Percentiles rank a stretch among this genome's conserved stretches.
These are phyloP conservation scores for Drosophila prosaltans DNA, from an alignment of 1,140 invertebrate genomes.

Conservation along the genomic window DNA sequence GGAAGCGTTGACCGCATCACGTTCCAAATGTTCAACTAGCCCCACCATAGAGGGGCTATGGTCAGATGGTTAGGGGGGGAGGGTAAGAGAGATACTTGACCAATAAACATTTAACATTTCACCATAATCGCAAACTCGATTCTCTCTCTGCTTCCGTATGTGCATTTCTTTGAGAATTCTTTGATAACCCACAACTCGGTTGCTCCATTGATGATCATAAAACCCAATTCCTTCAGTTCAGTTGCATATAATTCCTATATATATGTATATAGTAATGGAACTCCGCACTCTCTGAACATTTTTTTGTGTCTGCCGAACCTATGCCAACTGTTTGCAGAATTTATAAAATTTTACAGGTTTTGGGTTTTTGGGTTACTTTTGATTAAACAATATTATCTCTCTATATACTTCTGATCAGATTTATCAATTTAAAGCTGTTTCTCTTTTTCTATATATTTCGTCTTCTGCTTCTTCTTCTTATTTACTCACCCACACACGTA, in stretches of 20 bases:
- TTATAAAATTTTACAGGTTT: constrained; percentile 64
- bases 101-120: constrained; percentile 34
- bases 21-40: constrained; percentile 60
- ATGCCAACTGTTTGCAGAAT: constrained; percentile 41
- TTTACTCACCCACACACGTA: constrained; percentile 7
- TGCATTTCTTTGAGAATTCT: constrained; percentile 23
- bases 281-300: constrained; percentile 47
- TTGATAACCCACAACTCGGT: neutral
- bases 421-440: constrained; percentile 32
- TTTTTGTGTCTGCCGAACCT: constrained; percentile 62
- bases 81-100: neutral
- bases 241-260: neutral
- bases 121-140: constrained; percentile 3
- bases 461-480: neutral
- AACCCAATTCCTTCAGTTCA: neutral
- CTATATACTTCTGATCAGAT: constrained; percentile 2
- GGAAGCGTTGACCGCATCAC: constrained; percentile 72
- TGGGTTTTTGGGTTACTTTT: constrained; percentile 13
- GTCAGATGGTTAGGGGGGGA: constrained; percentile 11
- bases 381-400: neutral
- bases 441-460: constrained; percentile 15
- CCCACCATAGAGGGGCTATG: neutral
- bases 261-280: too few species aligned
- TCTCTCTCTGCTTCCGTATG: constrained; percentile 16
- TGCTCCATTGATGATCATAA: constrained; percentile 21